Evolutionary conservation across 2,888 invertebrate species (phyloP).

Genomic region (Cataglyphis albicans): DNA sequence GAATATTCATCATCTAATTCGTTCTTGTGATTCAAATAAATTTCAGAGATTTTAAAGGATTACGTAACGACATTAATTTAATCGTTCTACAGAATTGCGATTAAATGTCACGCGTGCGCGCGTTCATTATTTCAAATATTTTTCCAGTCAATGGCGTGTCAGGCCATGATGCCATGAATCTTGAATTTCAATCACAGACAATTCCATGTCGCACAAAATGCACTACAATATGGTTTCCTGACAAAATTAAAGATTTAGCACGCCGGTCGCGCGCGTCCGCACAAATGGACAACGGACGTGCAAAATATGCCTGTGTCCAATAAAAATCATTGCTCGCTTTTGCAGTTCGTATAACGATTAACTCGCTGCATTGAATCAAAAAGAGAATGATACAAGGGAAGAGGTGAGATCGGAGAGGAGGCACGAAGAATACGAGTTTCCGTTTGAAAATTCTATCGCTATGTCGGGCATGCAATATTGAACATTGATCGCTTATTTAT

Average conservation of each 20-base stretch:
- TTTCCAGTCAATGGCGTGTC: slow-evolving; percentile 18
- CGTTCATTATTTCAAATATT: slow-evolving; percentile 30
- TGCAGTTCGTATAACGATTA: slow-evolving; percentile 63
- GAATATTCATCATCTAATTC: neutral
- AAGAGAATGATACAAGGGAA: neutral
- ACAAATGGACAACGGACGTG: slow-evolving; percentile 60
- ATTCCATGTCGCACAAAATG: slow-evolving; percentile 36
- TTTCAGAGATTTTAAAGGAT: neutral
- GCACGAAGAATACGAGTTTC: slow-evolving; percentile 55
- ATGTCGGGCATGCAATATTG: slow-evolving; percentile 31
- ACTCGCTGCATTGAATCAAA: slow-evolving; percentile 63
- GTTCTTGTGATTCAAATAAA: neutral
- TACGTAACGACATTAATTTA: slow-evolving; percentile 20
- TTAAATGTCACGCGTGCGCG: slow-evolving; percentile 12
- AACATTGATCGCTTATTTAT: slow-evolving; percentile 47
- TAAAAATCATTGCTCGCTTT: slow-evolving; percentile 77
- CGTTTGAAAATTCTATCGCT: slow-evolving; percentile 53
- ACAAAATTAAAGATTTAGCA: slow-evolving; percentile 64
- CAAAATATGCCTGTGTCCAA: slow-evolving; percentile 74
- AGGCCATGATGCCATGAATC: slow-evolving; percentile 56
- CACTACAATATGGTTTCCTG: slow-evolving; percentile 51
- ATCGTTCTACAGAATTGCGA: slow-evolving; percentile 16
- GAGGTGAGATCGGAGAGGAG: neutral
- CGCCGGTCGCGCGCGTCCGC: slow-evolving; percentile 18
- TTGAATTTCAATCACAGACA: slow-evolving; percentile 66